phyloP scores from a whole-genome alignment of 1,140 invertebrate species.

The Theocolax elegans region DNA sequence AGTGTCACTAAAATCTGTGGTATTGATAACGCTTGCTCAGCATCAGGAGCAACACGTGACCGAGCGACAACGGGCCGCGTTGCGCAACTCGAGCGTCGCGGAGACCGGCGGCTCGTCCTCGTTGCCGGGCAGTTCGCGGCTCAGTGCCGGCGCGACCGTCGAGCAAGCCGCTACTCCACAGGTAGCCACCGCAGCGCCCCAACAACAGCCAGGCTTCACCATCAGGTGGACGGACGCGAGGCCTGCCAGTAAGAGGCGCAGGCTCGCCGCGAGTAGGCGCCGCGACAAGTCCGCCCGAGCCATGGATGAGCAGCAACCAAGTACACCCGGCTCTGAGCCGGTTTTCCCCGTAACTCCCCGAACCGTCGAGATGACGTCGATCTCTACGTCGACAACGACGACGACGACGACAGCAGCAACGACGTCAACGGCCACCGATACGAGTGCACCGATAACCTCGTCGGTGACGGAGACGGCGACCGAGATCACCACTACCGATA shows the following conservation, averaged over 20 bases:
- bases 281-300: constrained; percentile 40
- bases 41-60: constrained; percentile 7
- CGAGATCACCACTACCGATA: background rate
- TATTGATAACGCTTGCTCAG: too few relatives aligned
- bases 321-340: background rate
- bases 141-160: constrained; percentile 64
- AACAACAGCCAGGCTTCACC: constrained; percentile 40
- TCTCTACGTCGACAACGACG: constrained; percentile 23
- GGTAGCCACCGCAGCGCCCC: constrained; percentile 41
- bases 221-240: constrained; percentile 44
- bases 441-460: background rate
- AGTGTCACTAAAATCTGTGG: too few relatives aligned
- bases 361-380: constrained; percentile 28
- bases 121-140: constrained; percentile 47
- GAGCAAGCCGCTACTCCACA: constrained; percentile 48
- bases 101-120: constrained; percentile 50
- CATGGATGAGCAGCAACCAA: constrained; percentile 12
- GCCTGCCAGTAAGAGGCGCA: constrained; percentile 38
- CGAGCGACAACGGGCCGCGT: constrained; percentile 22
- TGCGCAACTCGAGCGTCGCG: constrained; percentile 51
- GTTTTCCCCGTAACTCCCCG: background rate
- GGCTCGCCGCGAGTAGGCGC: constrained; percentile 25
- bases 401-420: constrained; percentile 25
- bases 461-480: constrained; percentile 13
- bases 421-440: background rate